phyloP scores from a whole-genome alignment of 2,888 invertebrate species.

The Eurois occulta region DNA sequence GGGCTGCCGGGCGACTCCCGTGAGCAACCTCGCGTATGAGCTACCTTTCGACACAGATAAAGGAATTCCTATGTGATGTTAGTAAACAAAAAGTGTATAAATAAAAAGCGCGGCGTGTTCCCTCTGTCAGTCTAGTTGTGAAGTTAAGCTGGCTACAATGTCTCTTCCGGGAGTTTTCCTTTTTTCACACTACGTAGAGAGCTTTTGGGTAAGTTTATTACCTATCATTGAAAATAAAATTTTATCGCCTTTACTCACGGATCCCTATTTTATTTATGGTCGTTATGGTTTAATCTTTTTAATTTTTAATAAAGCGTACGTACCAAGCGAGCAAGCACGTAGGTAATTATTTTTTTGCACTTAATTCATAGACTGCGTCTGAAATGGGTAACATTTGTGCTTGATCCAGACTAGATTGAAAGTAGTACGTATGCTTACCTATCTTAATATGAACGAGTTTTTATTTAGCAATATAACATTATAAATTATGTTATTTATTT shows the following conservation, averaged over 20 bases:
- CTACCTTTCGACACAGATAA: constrained; percentile 75
- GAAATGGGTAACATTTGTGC: constrained; percentile 52
- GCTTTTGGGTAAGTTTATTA: constrained; percentile 86
- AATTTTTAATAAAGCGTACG: constrained; percentile 55
- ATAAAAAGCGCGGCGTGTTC: constrained; percentile 82
- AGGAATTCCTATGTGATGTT: constrained; percentile 86
- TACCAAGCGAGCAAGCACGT: constrained; percentile 51
- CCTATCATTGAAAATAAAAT: constrained; percentile 36
- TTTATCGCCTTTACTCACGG: constrained; percentile 23
- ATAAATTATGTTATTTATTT: constrained; percentile 52
- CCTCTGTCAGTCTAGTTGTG: constrained; percentile 82
- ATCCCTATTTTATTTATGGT: constrained; percentile 25
- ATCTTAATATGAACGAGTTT: constrained; percentile 45
- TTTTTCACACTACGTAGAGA: constrained; percentile 87
- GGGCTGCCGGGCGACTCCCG: constrained; percentile 72
- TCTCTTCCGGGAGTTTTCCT: constrained; percentile 87
- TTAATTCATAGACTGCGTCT: constrained; percentile 58
- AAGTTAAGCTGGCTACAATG: constrained; percentile 82
- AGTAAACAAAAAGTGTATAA: constrained; percentile 88
- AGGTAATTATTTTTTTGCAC: constrained; percentile 64
- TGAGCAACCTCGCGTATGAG: constrained; percentile 65
- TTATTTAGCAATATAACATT: constrained; percentile 32
- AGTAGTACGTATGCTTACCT: constrained; percentile 45
- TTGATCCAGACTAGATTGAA: constrained; percentile 47
- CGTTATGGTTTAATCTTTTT: constrained; percentile 41